A percentile compares a stretch with the other conserved stretches of the same genome.
Evolutionary conservation across 2,888 invertebrate species (phyloP).

Genomic region (Teleiodes luculella): DNA sequence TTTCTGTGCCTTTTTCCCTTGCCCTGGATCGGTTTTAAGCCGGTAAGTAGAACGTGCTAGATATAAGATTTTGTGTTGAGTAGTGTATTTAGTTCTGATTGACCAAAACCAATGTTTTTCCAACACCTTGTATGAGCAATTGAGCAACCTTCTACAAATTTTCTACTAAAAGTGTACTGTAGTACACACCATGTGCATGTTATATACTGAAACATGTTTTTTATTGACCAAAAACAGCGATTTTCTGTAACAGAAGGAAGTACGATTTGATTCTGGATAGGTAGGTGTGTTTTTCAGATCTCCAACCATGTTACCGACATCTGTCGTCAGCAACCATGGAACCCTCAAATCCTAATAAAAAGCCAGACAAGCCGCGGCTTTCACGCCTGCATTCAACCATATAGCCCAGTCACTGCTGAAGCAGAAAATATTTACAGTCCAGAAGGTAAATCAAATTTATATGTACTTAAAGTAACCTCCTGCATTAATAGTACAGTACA

Average conservation of each 20-base stretch:
- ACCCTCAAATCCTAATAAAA: background rate
- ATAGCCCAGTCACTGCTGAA: too few relatives aligned
- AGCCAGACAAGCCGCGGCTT: background rate
- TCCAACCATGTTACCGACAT: background rate
- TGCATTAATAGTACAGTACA: too few relatives aligned
- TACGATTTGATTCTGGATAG: background rate
- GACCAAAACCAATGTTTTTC: constrained; percentile 5
- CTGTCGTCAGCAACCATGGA: background rate
- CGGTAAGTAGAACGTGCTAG: background rate
- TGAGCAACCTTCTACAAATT: too few relatives aligned
- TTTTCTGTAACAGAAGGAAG: background rate
- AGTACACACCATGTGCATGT: too few relatives aligned
- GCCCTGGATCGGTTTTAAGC: background rate
- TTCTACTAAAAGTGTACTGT: too few relatives aligned
- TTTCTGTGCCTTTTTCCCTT: background rate
- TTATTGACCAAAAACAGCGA: too few relatives aligned
- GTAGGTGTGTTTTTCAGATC: constrained; percentile 4
- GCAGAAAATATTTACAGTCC: too few relatives aligned
- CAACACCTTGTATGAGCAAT: background rate
- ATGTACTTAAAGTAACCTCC: too few relatives aligned
- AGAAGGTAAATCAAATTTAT: too few relatives aligned
- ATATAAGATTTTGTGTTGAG: background rate
- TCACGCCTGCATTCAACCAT: background rate
- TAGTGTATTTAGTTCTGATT: background rate
- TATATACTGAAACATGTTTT: too few relatives aligned